Percentiles rank a stretch among this genome's conserved stretches.
These are phyloP conservation scores for Halyomorpha halys DNA, from an alignment of 1,140 invertebrate species.

Conservation along the genomic window DNA sequence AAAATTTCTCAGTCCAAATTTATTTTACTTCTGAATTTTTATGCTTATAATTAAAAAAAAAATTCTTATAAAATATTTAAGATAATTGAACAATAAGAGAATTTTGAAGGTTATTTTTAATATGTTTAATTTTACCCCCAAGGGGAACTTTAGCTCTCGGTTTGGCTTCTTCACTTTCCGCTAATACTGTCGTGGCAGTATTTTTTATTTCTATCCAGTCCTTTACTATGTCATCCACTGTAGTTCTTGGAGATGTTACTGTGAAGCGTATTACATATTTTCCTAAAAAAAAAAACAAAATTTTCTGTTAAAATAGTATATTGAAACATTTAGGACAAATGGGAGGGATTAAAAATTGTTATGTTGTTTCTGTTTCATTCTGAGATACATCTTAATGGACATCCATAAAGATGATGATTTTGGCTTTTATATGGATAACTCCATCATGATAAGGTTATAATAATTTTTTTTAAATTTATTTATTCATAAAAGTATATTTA, in stretches of 20 bases:
- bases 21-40: background rate
- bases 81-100: background rate
- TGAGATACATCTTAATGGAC: too few relatives aligned
- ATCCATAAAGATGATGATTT: too few relatives aligned
- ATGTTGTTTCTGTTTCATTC: too few relatives aligned
- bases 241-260: slow-evolving; percentile 83
- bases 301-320: too few relatives aligned
- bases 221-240: slow-evolving; percentile 72
- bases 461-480: too few relatives aligned
- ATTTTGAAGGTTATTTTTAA: background rate
- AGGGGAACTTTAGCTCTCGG: slow-evolving; percentile 44
- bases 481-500: too few relatives aligned
- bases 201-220: slow-evolving; percentile 83
- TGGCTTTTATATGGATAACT: too few relatives aligned
- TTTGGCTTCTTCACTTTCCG: slow-evolving; percentile 40
- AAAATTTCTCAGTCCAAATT: background rate
- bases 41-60: background rate
- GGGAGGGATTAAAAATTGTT: too few relatives aligned
- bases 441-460: too few relatives aligned
- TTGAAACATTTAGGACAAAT: background rate
- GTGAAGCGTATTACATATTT: slow-evolving; percentile 89
- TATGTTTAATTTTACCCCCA: slow-evolving; percentile 2
- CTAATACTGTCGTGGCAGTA: slow-evolving; percentile 61
- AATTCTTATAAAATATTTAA: background rate
- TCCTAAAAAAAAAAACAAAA: slow-evolving; percentile 36